These are phyloP conservation scores for Macropis europaea DNA, from an alignment of 2,888 invertebrate species.

Conservation along the genomic window DNA sequence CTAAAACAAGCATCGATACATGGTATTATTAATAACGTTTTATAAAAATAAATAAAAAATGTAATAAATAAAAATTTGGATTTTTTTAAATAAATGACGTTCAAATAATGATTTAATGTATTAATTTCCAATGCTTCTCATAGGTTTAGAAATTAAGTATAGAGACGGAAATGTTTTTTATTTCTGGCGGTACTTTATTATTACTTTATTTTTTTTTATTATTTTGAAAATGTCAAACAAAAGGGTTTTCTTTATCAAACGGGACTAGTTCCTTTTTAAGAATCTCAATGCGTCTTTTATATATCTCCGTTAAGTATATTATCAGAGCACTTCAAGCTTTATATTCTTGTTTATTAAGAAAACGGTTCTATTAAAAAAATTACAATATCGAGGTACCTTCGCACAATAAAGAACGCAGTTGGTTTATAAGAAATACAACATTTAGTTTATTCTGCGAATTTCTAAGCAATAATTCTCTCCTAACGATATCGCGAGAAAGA, in stretches of 20 bases:
- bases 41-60: too few relatives aligned
- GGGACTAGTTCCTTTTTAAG: background rate
- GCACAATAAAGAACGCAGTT: constrained; percentile 43
- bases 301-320: too few relatives aligned
- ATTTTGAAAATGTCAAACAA: background rate
- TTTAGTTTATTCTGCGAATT: constrained; percentile 77
- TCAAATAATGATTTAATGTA: too few relatives aligned
- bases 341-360: constrained; percentile 2
- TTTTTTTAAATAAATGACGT: too few relatives aligned
- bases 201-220: too few relatives aligned
- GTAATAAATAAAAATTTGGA: too few relatives aligned
- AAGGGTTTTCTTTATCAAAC: background rate
- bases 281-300: too few relatives aligned
- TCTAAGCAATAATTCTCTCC: constrained; percentile 78
- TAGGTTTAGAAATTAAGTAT: too few relatives aligned
- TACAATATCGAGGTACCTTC: constrained; percentile 17
- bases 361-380: background rate
- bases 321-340: too few relatives aligned
- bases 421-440: constrained; percentile 77
- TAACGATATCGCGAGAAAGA: constrained; percentile 75
- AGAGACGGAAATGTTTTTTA: too few relatives aligned
- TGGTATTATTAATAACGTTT: background rate
- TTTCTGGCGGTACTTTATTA: too few relatives aligned
- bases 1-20: background rate
- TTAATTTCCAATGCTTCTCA: too few relatives aligned